Conservation (phyloP, 2,113 vertebrate genomes). For the Oreamnos americanus region DNA sequence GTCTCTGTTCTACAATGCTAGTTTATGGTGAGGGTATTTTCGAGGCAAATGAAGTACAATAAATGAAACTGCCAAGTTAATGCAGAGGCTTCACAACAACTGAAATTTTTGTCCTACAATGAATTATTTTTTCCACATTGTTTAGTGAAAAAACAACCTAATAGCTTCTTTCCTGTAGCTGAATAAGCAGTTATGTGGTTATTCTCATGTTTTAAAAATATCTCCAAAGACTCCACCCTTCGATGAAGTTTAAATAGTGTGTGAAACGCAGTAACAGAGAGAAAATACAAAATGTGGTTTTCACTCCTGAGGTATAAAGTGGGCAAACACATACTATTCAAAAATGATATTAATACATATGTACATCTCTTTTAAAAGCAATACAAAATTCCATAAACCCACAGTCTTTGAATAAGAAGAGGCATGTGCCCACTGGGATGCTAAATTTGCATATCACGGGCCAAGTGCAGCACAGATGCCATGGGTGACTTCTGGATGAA, state of each 20-base stretch:
- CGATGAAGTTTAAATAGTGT: neutral
- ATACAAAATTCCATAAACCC: neutral
- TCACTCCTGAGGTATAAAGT: constrained; percentile 13
- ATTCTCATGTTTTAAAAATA: neutral
- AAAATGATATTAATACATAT: neutral
- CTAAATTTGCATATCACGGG: neutral
- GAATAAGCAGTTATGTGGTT: neutral
- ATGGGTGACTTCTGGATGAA: constrained; percentile 51
- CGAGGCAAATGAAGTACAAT: constrained; percentile 36
- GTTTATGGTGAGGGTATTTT: neutral
- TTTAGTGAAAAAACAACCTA: neutral
- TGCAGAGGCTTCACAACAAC: neutral
- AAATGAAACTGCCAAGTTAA: constrained; percentile 40
- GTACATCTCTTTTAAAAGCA: neutral
- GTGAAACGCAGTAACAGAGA: neutral
- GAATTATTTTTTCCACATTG: neutral
- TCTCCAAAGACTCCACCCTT: neutral
- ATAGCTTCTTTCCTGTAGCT: neutral
- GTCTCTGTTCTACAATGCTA: neutral
- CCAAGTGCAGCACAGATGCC: neutral
- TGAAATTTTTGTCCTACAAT: constrained; percentile 32
- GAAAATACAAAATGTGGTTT: neutral
- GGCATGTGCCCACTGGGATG: neutral
- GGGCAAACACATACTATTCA: accelerated
- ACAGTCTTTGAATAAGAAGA: neutral